phyloP scores from a whole-genome alignment of 2,797 vertebrate species.

The Prunella strophiata region DNA sequence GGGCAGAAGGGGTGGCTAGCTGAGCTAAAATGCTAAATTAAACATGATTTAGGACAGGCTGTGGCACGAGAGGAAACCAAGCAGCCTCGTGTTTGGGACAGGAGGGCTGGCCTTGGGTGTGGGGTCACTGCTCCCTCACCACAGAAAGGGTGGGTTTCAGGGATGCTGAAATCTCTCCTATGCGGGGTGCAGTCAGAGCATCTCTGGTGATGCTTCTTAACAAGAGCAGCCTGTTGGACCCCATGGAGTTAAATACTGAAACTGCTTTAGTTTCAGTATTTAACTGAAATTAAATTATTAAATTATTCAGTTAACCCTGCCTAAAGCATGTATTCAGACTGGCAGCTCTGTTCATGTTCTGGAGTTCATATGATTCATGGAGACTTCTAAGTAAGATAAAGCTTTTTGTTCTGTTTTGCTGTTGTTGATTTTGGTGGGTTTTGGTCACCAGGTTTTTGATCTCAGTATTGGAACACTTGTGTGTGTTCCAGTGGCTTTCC shows the following conservation, averaged over 20 bases:
- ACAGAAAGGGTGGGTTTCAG: accelerated
- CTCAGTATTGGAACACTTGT: accelerated
- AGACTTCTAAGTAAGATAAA: neutral
- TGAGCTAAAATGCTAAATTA: neutral
- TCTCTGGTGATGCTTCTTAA: neutral
- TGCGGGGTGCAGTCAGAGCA: neutral
- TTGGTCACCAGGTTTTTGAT: neutral
- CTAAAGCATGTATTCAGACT: neutral
- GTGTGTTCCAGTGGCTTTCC: neutral
- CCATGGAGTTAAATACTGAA: neutral
- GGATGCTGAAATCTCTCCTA: neutral
- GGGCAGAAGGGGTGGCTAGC: neutral
- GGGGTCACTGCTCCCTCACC: neutral
- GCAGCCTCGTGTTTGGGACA: neutral
- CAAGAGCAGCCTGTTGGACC: neutral
- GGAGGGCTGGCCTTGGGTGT: neutral
- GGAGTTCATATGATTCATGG: neutral
- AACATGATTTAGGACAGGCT: neutral
- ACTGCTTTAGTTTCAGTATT: neutral
- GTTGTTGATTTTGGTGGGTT: neutral
- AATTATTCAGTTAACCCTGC: neutral
- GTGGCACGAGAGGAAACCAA: accelerated
- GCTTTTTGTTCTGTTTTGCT: neutral
- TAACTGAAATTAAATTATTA: too few species aligned
- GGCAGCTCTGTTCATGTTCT: neutral